Percentiles rank a stretch among this genome's conserved stretches.
phyloP scores from a whole-genome alignment of 2,888 invertebrate species.

The Torymus texanus region DNA sequence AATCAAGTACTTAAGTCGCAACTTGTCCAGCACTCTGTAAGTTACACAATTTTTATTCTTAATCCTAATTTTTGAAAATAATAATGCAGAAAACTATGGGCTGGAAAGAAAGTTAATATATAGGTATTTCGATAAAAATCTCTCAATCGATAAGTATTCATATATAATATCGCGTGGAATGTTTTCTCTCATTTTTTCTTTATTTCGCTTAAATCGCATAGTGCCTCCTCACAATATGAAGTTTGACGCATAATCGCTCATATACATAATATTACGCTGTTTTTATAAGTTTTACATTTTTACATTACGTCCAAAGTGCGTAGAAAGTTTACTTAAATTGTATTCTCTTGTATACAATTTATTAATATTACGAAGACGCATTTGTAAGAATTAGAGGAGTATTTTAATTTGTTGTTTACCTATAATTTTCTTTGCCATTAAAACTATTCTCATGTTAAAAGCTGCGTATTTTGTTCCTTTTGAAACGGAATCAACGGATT shows the following conservation, averaged over 20 bases:
- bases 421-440: constrained; percentile 29
- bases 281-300: constrained; percentile 49
- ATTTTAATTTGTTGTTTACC: constrained; percentile 17
- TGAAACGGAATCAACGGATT: constrained; percentile 6
- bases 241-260: constrained; percentile 34
- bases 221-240: constrained; percentile 6
- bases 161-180: constrained; percentile 45
- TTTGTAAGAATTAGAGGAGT: constrained; percentile 25
- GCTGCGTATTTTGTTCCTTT: constrained; percentile 22
- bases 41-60: constrained; percentile 12
- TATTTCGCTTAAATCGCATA: constrained; percentile 9
- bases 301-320: constrained; percentile 56
- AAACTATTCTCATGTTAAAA: constrained; percentile 37
- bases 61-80: constrained; percentile 26
- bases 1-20: constrained; percentile 45
- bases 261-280: constrained; percentile 44
- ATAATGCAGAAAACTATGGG: constrained; percentile 24
- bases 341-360: constrained; percentile 42
- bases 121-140: constrained; percentile 40
- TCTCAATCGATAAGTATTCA: constrained; percentile 31
- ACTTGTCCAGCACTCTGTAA: constrained; percentile 27
- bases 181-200: constrained; percentile 38
- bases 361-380: constrained; percentile 51
- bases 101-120: constrained; percentile 26
- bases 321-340: constrained; percentile 48